Base-by-base conservation (phyloP, 1,140 invertebrate genomes). In the Metopolophium dirhodum region DNA sequence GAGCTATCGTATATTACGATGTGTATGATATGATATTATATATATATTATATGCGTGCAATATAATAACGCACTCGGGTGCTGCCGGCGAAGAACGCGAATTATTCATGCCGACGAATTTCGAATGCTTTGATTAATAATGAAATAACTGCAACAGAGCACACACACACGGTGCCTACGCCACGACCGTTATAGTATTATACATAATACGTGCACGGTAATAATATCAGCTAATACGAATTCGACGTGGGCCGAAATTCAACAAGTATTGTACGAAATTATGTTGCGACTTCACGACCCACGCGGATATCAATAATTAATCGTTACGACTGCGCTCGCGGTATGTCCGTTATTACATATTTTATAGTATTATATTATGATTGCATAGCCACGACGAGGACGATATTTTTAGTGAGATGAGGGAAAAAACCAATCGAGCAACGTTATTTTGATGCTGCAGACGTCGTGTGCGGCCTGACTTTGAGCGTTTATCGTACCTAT, bases 41-140 rank as follows among this genome's bases (percentile, higher is more conserved):
- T 37, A 20, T 61, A 26, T 57, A 26, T 57, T 68, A n/a, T 11
- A n/a, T 1, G 9, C 3, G 6, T 30, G 23, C 18, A 68, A 77
- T 77, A 77, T 77, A 2, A 77, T 77, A 85, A 26, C 37, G 83
- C 23, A 26, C 37, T 41, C 83, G 30, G 61, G 82, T 83, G 35
- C 35, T 37, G 45, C 41, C 1, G 30, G 30, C 47, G 86, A 88
- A 88, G 86, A 51, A 88, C 47, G 45, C 30, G n/a, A 88, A 88
- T 88, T 88, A 88, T 88, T 88, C 49, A 88, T 51, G 86, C 86
- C 7, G n/a, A 35, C 47, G 45, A 49, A 88, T 49, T 88, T 88
- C 47, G n/a, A 88, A 88, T 51, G 86, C 47, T 88, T 88, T 49
- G 49, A 88, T 88, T 88, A 88, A 88, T 88, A 88, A 49, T 20